Conservation (phyloP, 1,140 invertebrate genomes). For the Tribolium castaneum region DNA sequence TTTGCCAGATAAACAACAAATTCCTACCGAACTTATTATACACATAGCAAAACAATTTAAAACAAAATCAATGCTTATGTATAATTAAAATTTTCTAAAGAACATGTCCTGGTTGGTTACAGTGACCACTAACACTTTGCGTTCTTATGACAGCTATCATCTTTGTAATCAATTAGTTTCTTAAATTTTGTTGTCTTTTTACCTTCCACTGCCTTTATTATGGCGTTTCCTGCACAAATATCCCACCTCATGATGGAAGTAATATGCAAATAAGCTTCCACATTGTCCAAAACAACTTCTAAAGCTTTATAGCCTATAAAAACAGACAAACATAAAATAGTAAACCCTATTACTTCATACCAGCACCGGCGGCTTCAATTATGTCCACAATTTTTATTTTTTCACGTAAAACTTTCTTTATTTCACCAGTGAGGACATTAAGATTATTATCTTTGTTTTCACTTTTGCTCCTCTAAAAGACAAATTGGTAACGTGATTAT, state of each 20-base stretch:
- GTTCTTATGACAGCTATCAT: slow-evolving; percentile 66
- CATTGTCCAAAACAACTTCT: slow-evolving; percentile 85
- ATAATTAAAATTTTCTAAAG: slow-evolving; percentile 47
- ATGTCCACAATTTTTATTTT: slow-evolving; percentile 54
- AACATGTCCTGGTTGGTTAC: slow-evolving; percentile 66
- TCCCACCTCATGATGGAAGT: slow-evolving; percentile 99
- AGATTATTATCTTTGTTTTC: slow-evolving; percentile 57
- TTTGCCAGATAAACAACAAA: no score
- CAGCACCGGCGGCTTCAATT: slow-evolving; percentile 65
- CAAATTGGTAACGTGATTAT: not conserved
- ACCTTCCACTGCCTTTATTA: slow-evolving; percentile 76
- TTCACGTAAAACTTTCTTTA: slow-evolving; percentile 55
- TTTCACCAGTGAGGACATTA: slow-evolving; percentile 58
- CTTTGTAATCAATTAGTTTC: slow-evolving; percentile 68
- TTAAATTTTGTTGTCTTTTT: slow-evolving; percentile 72
- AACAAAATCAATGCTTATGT: not conserved
- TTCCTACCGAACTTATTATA: no score
- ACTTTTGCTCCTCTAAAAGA: slow-evolving; percentile 33
- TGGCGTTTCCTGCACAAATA: slow-evolving; percentile 95
- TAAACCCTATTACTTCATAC: no score
- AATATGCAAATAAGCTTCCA: slow-evolving; percentile 91
- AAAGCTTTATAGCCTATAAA: slow-evolving; percentile 84
- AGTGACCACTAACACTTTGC: slow-evolving; percentile 70
- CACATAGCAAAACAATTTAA: no score
- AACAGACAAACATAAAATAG: no score